Evolutionary conservation across 1,140 invertebrate genomes (phyloP), one percentile per base, ranked within the genome.

Genomic region (Meloidogyne hapla): DNA sequence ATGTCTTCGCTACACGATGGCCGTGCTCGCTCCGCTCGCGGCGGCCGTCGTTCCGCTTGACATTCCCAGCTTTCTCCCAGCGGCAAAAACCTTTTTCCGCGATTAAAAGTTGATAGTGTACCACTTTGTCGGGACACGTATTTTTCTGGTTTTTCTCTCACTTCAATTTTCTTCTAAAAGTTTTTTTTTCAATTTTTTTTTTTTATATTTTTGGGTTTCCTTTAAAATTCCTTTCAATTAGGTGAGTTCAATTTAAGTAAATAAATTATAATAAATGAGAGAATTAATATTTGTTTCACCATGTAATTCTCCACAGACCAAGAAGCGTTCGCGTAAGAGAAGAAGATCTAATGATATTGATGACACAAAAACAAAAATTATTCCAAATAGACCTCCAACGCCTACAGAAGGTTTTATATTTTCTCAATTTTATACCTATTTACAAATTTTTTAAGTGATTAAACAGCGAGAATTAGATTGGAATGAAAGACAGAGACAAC

Each of bases 381-480:
- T 74, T 48, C 76, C 75, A 10, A 76, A 61, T 3, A 77, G 70
- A 62, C 80, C 23, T 13, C 79, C 81, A 28, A 85, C 83, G 15
- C 83, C 83, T 21, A 85, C 82, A 21, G 82, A 84, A 75, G 77
- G 73, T 62, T 42, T 56, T 23, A 9, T 48, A 70, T n/a, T 70
- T 13, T 25, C 21, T 9, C 23, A 23, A 13, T 73, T 78, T 38
- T 78, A 48, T 69, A 33, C 38, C 13, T 62, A 80, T 73, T 70
- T 25, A 72, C n/a, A 33, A 33, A 68, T 70, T 78, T 48, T 62
- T 76, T 0, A 56, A 84, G 81, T 85, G 13, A 83, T 86, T 61
- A 64, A 84, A 25, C 80, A 83, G 74, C 61, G 83, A 10, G 83
- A 85, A 64, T 23, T 71, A 13, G 85, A 87, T 73, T 87, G 85